Evolutionary conservation across 2,113 vertebrate species (phyloP).

Genomic region (Epinephelus lanceolatus): DNA sequence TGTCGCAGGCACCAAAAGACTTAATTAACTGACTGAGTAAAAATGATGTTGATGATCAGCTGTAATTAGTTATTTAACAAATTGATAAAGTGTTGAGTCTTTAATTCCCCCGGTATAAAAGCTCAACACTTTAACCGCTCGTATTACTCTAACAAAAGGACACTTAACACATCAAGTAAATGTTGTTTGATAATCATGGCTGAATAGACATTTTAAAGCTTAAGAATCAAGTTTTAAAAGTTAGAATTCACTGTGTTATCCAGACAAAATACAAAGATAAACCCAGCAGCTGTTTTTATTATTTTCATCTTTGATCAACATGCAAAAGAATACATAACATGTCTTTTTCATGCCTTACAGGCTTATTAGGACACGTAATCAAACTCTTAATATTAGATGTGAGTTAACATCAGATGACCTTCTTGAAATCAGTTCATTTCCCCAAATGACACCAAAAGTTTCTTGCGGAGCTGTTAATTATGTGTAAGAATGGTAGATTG

Average conservation of each 20-base stretch:
- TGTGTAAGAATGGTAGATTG: constrained; percentile 47
- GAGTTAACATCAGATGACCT: constrained; percentile 27
- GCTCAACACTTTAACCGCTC: background rate
- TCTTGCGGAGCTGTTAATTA: constrained; percentile 43
- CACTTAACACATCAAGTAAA: constrained; percentile 13
- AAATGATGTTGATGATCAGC: constrained; percentile 29
- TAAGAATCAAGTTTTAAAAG: background rate
- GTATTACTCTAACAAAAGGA: constrained; percentile 7
- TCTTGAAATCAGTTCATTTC: constrained; percentile 25
- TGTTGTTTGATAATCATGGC: background rate
- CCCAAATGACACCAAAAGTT: constrained; percentile 22
- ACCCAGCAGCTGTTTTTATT: background rate
- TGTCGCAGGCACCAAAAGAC: constrained; percentile 16
- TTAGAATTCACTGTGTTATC: background rate
- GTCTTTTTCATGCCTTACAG: background rate
- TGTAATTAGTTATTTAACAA: constrained; percentile 28
- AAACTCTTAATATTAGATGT: constrained; percentile 9
- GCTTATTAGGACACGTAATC: background rate
- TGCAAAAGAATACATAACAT: background rate
- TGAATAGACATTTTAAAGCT: background rate
- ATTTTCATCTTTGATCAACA: too few relatives aligned
- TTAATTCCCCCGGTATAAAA: background rate
- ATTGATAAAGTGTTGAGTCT: background rate
- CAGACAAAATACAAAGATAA: background rate
- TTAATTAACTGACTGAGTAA: constrained; percentile 39